Evolutionary conservation across 2,888 invertebrate genomes (phyloP).

Genomic region (Sesia bembeciformis): DNA sequence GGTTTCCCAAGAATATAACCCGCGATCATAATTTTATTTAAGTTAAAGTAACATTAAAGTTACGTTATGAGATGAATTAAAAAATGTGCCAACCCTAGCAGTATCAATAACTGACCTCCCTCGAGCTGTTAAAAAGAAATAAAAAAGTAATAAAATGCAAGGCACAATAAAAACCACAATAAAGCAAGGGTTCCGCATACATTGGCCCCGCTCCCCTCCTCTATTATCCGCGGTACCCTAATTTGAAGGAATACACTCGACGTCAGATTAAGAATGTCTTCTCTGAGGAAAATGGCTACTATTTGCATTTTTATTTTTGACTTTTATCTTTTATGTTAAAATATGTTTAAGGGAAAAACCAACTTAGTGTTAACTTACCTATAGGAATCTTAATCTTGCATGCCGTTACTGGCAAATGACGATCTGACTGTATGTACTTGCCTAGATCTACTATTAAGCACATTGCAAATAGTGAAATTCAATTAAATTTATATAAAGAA

Average conservation of each 20-base stretch:
- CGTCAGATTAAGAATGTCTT: conserved; percentile 15
- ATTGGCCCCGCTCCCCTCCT: too few relatives aligned
- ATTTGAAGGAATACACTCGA: conserved; percentile 22
- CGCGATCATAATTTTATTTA: too few relatives aligned
- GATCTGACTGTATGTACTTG: too few relatives aligned
- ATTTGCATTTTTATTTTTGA: conserved; percentile 23
- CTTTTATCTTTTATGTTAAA: background rate
- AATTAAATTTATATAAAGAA: too few relatives aligned
- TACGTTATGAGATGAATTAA: too few relatives aligned
- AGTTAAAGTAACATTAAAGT: too few relatives aligned
- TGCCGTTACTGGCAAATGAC: too few relatives aligned
- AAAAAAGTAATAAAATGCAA: conserved; percentile 73
- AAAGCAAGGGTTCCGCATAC: conserved; percentile 35
- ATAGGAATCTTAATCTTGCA: too few relatives aligned
- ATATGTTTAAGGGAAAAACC: background rate
- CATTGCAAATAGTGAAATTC: too few relatives aligned
- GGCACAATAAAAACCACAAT: conserved; percentile 38
- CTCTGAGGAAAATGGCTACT: conserved; percentile 16
- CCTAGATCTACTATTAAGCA: too few relatives aligned
- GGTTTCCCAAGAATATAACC: too few relatives aligned
- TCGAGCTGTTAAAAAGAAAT: conserved; percentile 61
- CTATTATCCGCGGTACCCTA: conserved; percentile 19
- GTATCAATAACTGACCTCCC: conserved; percentile 43
- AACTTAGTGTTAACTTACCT: too few relatives aligned
- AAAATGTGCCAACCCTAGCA: conserved; percentile 24